Base-by-base conservation (phyloP, 2,113 vertebrate species). In the Marmota monax region DNA sequence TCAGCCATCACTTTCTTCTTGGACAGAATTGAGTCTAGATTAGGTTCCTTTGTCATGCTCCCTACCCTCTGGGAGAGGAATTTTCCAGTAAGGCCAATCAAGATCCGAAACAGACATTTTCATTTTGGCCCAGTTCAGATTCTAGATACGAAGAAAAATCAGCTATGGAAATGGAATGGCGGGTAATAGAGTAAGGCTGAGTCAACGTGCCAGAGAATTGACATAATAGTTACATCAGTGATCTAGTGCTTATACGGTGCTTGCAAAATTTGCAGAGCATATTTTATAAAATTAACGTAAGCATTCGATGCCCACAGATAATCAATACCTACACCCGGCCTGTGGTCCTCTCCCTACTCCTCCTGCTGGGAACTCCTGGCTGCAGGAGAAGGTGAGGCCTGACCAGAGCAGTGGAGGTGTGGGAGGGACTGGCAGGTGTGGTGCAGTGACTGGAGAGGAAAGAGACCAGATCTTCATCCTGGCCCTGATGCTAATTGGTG, bases 51-150 rank as follows among this genome's bases (percentile, higher is more conserved):
- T 25, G 16, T 16, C 42, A 45, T 2, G 37, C 79, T 86, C 25
- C 83, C 63, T 22, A 65, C 16, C 17, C 85, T 76, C 39, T 85
- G 61, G 51, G 39, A 85, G 11, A 65, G 89, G 72, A 51, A 61
- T 79, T 92, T 96, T 96, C 65, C 22, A 72, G 37, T 39, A 32
- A 74, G 27, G 29, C n/a, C 65, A 78, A 76, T 34, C n/a, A 90
- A 82, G 53, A 90, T 39, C n/a, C 3, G 83, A 96, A 84, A 45
- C 18, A 88, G 82, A 34, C 56, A 29, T 45, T 87, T 84, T 84
- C 17, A 22, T 79, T 80, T 73, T 88, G 29, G 37, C 25, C 32
- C 51, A 92, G 48, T 97, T 87, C 67, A 17, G 14, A 87, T 74
- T 92, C 61, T 7, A 84, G 34, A 82, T 45, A 53, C 45, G 84